Conservation (phyloP, 2,888 invertebrate genomes). For the Sinopyrophorus schimmeli region DNA sequence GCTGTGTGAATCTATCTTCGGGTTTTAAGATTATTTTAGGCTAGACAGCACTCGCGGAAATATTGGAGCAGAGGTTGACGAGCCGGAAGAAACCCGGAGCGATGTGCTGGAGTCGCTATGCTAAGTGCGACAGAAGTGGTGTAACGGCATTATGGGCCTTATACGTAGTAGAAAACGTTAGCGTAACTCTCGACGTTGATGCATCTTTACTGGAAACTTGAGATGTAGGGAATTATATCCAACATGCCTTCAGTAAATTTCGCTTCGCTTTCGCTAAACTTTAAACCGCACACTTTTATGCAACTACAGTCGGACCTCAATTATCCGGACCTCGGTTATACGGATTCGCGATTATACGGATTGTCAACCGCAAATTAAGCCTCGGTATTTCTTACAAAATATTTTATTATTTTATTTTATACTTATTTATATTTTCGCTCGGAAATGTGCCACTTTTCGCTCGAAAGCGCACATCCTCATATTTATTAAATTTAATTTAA, state of each 20-base stretch:
- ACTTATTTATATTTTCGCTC: no score
- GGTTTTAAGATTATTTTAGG: conserved; percentile 48
- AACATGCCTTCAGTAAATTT: conserved; percentile 6
- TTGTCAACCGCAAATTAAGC: no score
- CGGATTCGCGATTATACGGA: no score
- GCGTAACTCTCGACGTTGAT: conserved; percentile 16
- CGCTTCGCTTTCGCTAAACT: no score
- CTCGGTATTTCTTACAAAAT: no score
- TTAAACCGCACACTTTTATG: no score
- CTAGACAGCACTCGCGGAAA: conserved; percentile 52
- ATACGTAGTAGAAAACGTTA: conserved; percentile 19
- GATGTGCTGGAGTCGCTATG: conserved; percentile 35
- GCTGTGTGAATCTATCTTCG: conserved; percentile 30
- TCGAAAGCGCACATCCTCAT: no score
- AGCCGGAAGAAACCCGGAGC: conserved; percentile 54
- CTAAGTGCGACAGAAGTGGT: conserved; percentile 31
- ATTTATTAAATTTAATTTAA: no score
- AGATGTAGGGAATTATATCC: conserved; percentile 14
- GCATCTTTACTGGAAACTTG: conserved; percentile 14
- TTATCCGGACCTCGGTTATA: no score
- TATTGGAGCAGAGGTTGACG: conserved; percentile 54
- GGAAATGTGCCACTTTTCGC: no score
- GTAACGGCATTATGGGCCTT: conserved; percentile 31
- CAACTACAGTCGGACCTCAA: no score
- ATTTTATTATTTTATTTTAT: no score